phyloP scores from a whole-genome alignment of 2,888 invertebrate genomes.

The Germaria angustata region DNA sequence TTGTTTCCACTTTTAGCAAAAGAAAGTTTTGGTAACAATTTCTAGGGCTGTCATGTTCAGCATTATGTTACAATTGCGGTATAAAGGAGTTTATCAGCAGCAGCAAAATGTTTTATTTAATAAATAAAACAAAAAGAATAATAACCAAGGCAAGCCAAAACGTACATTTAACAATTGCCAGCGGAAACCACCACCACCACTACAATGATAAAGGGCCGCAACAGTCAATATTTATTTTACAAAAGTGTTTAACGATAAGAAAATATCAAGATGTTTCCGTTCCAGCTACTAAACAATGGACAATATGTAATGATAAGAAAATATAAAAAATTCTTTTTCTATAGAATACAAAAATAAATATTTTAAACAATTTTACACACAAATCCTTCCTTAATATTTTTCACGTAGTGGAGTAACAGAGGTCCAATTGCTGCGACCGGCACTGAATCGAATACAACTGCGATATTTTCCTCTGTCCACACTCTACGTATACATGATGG shows the following conservation, averaged over 20 bases:
- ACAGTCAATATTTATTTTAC: constrained; percentile 8
- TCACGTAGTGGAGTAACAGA: too few species aligned
- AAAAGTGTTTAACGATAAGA: neutral
- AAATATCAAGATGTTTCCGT: neutral
- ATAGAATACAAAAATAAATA: too few species aligned
- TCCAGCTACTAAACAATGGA: neutral
- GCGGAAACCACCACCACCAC: constrained; percentile 17
- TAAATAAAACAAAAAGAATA: neutral
- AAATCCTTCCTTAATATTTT: too few species aligned
- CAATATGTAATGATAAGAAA: neutral
- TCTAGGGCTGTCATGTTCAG: constrained; percentile 59
- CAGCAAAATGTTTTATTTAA: constrained; percentile 28
- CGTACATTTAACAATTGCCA: constrained; percentile 22
- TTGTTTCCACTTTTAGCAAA: constrained; percentile 15
- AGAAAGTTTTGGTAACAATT: constrained; percentile 47
- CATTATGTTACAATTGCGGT: constrained; percentile 57
- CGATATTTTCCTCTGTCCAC: too few species aligned
- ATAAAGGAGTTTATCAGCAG: constrained; percentile 44
- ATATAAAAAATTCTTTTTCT: too few species aligned
- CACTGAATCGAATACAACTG: too few species aligned
- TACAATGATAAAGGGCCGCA: constrained; percentile 4
- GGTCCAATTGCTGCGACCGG: too few species aligned
- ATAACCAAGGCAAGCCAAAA: neutral
- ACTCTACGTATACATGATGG: too few species aligned
- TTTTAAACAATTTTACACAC: too few species aligned